Base-by-base conservation (phyloP, 2,888 invertebrate genomes). In the Cheilosia grossa region DNA sequence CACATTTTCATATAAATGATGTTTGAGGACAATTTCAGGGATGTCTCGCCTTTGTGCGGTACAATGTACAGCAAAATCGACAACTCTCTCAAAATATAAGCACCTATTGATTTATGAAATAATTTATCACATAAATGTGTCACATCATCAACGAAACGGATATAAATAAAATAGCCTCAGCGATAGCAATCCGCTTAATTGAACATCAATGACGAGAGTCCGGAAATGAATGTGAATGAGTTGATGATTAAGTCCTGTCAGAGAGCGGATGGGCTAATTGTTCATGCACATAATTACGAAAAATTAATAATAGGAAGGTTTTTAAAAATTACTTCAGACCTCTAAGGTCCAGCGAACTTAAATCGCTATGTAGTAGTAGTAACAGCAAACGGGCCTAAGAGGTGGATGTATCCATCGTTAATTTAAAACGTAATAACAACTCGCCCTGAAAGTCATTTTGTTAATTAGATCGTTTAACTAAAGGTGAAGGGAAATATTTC, bases 61-160 rank as follows among this genome's bases (percentile, higher is more conserved):
- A 37, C 33, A 27, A 47, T 33, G 3, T 4, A 21, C 49, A n/a
- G 21, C 19, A 15, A 33, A 49, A 13, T 30, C 21, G 5, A 21
- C n/a, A 17, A 6, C 17, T 17, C 27, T 63, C 61, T 10, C 53
- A 66, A 53, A 30, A 9, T 30, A 9, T 30, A 30, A 3, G 2
- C 15, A 69, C 69, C 58, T 49, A 30, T 10, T 75, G 63, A 74
- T 64, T 70, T 75, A 51, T 75, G 70, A 69, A 74, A 63, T 70
- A 42, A 74, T 74, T 69, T 59, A 69, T 64, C 64, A 27, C 44
- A 66, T 51, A 53, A 24, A 59, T 80, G 59, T 73, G 69, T 69
- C 51, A 58, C 59, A 69, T 77, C 69, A 82, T 70, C 64, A 17
- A 40, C 64, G n/a, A 61, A 37, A 56, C 21, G 40, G 33, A 37